These are phyloP conservation scores for Pampus argenteus DNA, from an alignment of 2,797 vertebrate genomes.

Conservation along the genomic window DNA sequence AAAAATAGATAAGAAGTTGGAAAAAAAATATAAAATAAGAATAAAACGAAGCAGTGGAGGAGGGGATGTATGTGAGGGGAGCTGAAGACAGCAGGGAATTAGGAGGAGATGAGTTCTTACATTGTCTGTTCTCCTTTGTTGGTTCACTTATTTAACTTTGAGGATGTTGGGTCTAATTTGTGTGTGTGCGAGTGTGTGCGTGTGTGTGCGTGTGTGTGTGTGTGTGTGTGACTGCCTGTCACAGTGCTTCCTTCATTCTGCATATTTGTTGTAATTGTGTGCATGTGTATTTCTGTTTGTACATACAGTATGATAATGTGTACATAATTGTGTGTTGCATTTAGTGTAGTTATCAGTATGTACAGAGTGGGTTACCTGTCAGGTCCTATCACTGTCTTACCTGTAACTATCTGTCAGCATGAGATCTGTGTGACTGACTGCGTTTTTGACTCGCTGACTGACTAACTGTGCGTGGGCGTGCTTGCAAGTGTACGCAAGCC, in stretches of 20 bases:
- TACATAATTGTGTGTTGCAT: slow-evolving; percentile 5
- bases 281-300: too few species aligned
- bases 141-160: slow-evolving; percentile 62
- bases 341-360: slow-evolving; percentile 22
- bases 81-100: slow-evolving; percentile 64
- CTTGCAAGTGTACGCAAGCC: slow-evolving; percentile 13
- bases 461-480: slow-evolving; percentile 40
- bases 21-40: slow-evolving; percentile 32
- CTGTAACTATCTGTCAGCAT: slow-evolving; percentile 67
- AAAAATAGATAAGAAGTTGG: slow-evolving; percentile 59
- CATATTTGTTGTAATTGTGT: slow-evolving; percentile 21
- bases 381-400: slow-evolving; percentile 58
- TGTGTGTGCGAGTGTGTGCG: slow-evolving; percentile 29
- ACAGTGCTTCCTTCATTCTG: slow-evolving; percentile 1
- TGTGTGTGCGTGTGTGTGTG: slow-evolving; percentile 26
- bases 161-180: slow-evolving; percentile 47
- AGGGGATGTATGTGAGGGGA: slow-evolving; percentile 51
- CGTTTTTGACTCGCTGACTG: slow-evolving; percentile 57
- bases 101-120: slow-evolving; percentile 62
- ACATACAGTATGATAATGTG: slow-evolving; percentile 2
- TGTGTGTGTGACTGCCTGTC: slow-evolving; percentile 38
- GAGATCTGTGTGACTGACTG: slow-evolving; percentile 64
- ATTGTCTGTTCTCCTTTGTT: slow-evolving; percentile 62
- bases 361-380: slow-evolving; percentile 46
- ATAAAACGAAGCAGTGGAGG: slow-evolving; percentile 31